A percentile compares a stretch with the other conserved stretches of the same genome.
phyloP scores from a whole-genome alignment of 2,888 invertebrate species.

The Sarcophaga subvicina region DNA sequence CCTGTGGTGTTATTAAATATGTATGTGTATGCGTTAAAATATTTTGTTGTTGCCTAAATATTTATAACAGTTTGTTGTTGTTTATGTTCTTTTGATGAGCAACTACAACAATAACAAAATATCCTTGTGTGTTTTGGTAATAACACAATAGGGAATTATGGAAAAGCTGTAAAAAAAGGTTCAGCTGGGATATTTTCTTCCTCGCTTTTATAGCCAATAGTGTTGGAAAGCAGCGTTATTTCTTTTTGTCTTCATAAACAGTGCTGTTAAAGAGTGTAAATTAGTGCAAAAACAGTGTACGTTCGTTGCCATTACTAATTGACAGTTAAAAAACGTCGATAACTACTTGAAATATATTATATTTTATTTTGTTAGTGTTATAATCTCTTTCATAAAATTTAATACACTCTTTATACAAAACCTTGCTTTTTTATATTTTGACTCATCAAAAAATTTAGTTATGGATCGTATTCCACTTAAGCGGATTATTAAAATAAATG shows the following conservation, averaged over 20 bases:
- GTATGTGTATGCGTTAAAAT: not conserved
- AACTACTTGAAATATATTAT: no score
- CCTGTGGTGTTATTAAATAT: constrained; percentile 1
- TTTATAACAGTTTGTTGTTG: constrained; percentile 3
- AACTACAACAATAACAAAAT: not conserved
- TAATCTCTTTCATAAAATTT: no score
- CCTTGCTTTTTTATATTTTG: no score
- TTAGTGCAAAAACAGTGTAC: no score
- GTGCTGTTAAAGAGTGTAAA: not conserved
- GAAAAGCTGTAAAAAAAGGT: constrained; percentile 11
- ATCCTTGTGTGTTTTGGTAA: constrained; percentile 23
- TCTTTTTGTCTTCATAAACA: not conserved
- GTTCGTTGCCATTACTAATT: no score
- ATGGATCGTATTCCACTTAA: no score
- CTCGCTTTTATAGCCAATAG: constrained; percentile 25
- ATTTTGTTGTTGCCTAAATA: not conserved
- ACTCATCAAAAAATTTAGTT: no score
- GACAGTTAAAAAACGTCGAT: no score
- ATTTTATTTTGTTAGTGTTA: no score
- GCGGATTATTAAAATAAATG: no score
- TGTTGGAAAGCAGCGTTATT: no score
- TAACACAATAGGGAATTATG: constrained; percentile 19
- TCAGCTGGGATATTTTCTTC: constrained; percentile 17
- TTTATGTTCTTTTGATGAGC: constrained; percentile 6
- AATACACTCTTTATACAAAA: no score